Evolutionary conservation across 2,113 vertebrate species (phyloP), one percentile per base, ranked within the genome.

Genomic region (Hypocryptadius cinnamomeus): DNA sequence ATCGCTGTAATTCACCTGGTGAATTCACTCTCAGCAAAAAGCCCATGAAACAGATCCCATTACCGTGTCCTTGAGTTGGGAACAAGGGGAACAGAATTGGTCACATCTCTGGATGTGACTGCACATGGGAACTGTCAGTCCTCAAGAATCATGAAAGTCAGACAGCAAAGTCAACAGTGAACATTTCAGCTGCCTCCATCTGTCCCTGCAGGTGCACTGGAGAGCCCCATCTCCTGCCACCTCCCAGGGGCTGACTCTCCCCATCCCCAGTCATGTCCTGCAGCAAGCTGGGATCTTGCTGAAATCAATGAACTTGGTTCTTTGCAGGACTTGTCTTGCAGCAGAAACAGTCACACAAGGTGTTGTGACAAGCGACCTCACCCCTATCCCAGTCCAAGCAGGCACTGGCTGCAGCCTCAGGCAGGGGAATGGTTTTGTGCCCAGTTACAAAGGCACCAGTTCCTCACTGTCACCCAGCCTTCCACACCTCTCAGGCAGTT

Each of bases 401-500:
- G 64, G 37, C 74, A 19, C 30, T 27, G 33, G 8, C 30, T 57
- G 9, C 39, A 63, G 25, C 17, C 45, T n/a, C 6, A 8, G 61
- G 48, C 39, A n/a, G 0, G 3, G 9, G 19, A 14, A 5, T 51
- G 40, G 10, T 11, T 92, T 63, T 51, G 44, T 47, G 74, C 13
- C 59, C 68, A 59, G 10, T 10, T 15, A 37, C 33, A 60, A 71
- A 77, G 20, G 47, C 22, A 35, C 35, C 16, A 8, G 54, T 96
- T 98, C 54, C 98, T 98, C 11, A 95, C 97, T 4, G 98, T 10
- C 64, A 78, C 56, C 47, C 63, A 23, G 50, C 6, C 27, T 50
- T 91, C 44, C 37, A 72, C 63, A 31, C 9, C n/a, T 20, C 82
- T 70, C 71, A 61, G 63, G 83, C 31, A 27, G 40, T 54, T 90